These are phyloP conservation scores for Drosophila punjabiensis DNA, from an alignment of 1,140 invertebrate genomes.

Conservation along the genomic window DNA sequence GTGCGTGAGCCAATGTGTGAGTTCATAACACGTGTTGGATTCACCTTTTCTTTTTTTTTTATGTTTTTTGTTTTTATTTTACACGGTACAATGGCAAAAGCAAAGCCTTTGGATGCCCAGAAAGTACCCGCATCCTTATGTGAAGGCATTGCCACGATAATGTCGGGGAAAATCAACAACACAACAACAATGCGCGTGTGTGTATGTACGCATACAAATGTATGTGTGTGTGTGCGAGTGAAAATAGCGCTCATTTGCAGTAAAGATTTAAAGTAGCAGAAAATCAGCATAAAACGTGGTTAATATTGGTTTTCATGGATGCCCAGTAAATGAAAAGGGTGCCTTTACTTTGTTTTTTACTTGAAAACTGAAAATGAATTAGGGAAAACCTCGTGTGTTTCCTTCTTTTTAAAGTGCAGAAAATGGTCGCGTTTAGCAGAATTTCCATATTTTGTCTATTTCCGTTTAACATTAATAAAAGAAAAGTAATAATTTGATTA, in stretches of 20 bases:
- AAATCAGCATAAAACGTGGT: neutral
- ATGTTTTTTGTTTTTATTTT: constrained; percentile 23
- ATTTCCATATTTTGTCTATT: neutral
- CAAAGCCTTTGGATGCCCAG: constrained; percentile 58
- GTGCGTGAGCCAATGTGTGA: constrained; percentile 25
- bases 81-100: constrained; percentile 35
- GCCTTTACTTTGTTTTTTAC: neutral
- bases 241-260: constrained; percentile 17
- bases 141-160: constrained; percentile 46
- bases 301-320: neutral
- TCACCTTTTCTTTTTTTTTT: constrained; percentile 29
- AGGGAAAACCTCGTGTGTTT: neutral
- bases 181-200: constrained; percentile 55
- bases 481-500: neutral
- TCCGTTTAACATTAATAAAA: neutral
- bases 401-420: neutral
- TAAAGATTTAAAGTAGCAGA: neutral
- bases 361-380: neutral
- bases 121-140: constrained; percentile 53
- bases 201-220: constrained; percentile 13
- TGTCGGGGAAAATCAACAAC: constrained; percentile 66
- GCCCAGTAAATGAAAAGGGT: neutral
- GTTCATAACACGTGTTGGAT: constrained; percentile 65
- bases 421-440: neutral
- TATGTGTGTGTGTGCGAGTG: constrained; percentile 2